Evolutionary conservation across 2,888 invertebrate species (phyloP).

Genomic region (Cantharis flavilabris): DNA sequence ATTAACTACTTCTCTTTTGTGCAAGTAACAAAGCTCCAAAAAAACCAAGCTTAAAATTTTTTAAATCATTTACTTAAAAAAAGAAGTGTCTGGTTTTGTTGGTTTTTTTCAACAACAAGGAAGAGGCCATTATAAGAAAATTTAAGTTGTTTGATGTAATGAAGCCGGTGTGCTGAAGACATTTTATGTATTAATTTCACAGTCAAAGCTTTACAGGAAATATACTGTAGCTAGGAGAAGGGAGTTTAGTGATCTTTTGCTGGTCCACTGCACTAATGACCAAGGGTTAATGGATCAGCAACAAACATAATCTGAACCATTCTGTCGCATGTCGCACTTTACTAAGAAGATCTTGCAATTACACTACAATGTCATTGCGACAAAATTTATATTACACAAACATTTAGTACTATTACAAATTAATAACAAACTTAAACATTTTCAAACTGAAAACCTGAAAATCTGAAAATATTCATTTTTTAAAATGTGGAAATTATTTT

Average conservation of each 20-base stretch:
- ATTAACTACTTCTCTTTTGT: slow-evolving; percentile 21
- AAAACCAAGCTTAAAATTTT: background rate
- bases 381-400: background rate
- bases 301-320: slow-evolving; percentile 15
- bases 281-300: slow-evolving; percentile 31
- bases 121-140: background rate
- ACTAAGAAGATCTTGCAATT: slow-evolving; percentile 10
- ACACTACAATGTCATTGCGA: background rate
- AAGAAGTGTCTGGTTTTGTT: background rate
- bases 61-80: background rate
- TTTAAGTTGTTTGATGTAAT: slow-evolving; percentile 3
- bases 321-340: slow-evolving; percentile 14
- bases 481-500: too few species aligned
- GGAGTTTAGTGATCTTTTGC: slow-evolving; percentile 20
- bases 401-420: background rate
- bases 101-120: background rate
- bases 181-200: slow-evolving; percentile 18
- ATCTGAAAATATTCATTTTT: too few species aligned
- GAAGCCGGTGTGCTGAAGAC: slow-evolving; percentile 14
- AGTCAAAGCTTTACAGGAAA: slow-evolving; percentile 11
- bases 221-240: slow-evolving; percentile 7
- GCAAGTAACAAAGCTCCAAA: background rate
- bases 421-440: background rate
- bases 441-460: too few species aligned
- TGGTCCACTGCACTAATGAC: slow-evolving; percentile 31